Percentiles rank a stretch among this genome's conserved stretches.
Conservation (phyloP, 2,888 invertebrate genomes). For the Hemaris fuciformis region DNA sequence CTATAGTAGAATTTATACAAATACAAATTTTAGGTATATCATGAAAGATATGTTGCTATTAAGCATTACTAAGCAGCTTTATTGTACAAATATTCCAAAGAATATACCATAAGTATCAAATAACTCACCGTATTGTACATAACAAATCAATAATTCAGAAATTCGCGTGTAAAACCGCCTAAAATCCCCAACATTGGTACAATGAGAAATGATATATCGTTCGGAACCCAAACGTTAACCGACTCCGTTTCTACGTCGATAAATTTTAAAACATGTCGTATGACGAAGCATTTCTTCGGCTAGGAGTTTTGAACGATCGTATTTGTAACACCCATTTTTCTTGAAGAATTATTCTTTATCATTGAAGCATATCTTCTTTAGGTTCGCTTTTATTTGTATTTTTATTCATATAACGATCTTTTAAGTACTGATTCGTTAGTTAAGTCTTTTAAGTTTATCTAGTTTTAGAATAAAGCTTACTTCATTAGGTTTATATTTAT, state of each 20-base stretch:
- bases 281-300: not conserved
- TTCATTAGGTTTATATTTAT: too few relatives aligned
- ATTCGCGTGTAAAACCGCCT: conserved; percentile 6
- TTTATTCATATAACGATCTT: not conserved
- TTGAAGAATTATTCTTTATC: conserved; percentile 25
- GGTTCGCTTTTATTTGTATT: not conserved
- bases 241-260: conserved; percentile 10
- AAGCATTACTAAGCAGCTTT: too few relatives aligned
- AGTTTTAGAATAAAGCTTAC: too few relatives aligned
- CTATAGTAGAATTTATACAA: too few relatives aligned
- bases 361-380: not conserved
- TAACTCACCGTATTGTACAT: not conserved
- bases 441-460: too few relatives aligned
- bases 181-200: conserved; percentile 4
- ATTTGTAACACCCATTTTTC: conserved; percentile 13
- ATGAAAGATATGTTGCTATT: too few relatives aligned
- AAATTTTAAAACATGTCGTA: conserved; percentile 16
- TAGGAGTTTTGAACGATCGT: conserved; percentile 9
- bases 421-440: too few relatives aligned
- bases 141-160: not conserved
- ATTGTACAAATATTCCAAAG: too few relatives aligned
- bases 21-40: too few relatives aligned
- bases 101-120: too few relatives aligned
- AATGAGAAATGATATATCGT: conserved; percentile 8
- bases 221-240: conserved; percentile 4